Percentiles rank a stretch among this genome's conserved stretches.
Evolutionary conservation across 2,113 vertebrate species (phyloP).

Genomic region (Bos javanicus): DNA sequence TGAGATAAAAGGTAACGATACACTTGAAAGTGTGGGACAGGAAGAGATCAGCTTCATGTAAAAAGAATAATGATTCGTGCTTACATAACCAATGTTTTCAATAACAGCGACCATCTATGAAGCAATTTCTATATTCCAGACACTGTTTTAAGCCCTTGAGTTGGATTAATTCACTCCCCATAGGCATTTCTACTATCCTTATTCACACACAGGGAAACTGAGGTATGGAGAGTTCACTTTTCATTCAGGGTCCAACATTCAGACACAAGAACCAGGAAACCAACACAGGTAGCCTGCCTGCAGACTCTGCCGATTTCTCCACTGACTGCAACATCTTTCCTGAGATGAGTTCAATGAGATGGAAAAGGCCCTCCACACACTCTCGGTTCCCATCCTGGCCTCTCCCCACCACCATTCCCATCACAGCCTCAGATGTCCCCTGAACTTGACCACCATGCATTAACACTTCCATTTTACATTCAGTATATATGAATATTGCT

Average conservation of each 20-base stretch:
- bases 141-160: neutral
- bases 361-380: neutral
- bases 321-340: fast-evolving
- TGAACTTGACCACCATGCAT: neutral
- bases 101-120: neutral
- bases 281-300: fast-evolving
- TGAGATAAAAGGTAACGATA: neutral
- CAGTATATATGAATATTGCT: neutral
- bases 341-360: fast-evolving
- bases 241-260: neutral
- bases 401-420: fast-evolving
- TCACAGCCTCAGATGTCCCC: neutral
- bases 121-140: neutral
- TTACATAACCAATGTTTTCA: neutral
- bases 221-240: neutral
- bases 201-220: neutral
- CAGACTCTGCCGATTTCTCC: neutral
- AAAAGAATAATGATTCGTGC: neutral
- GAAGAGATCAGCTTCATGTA: neutral
- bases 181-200: neutral
- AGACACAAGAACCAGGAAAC: neutral
- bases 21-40: neutral
- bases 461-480: neutral
- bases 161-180: neutral
- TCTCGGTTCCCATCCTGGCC: fast-evolving